Conservation (phyloP, 2,113 vertebrate genomes). For the Pavo muticus region DNA sequence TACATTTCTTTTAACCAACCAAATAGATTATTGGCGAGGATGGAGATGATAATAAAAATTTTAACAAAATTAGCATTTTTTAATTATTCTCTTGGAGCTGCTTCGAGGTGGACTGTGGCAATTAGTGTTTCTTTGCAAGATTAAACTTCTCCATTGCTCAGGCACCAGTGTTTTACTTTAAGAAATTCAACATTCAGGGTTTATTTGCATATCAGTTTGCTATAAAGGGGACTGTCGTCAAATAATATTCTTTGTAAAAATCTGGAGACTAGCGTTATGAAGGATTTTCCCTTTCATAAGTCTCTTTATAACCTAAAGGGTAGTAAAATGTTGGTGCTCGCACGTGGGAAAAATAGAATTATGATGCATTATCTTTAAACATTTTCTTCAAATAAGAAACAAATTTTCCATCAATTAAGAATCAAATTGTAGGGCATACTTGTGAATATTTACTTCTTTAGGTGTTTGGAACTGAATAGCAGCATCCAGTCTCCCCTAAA, state of each 20-base stretch:
- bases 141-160: neutral
- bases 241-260: neutral
- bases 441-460: neutral
- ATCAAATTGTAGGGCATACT: neutral
- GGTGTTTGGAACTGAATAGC: neutral
- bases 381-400: neutral
- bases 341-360: fast-evolving
- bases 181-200: neutral
- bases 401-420: neutral
- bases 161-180: neutral
- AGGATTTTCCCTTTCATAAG: neutral
- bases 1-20: neutral
- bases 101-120: neutral
- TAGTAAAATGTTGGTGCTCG: neutral
- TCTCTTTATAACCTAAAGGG: neutral
- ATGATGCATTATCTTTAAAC: neutral
- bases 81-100: neutral
- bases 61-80: neutral
- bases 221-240: neutral
- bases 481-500: neutral
- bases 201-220: neutral
- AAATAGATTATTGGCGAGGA: neutral
- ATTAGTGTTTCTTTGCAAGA: neutral
- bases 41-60: neutral
- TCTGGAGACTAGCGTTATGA: neutral